Evolutionary conservation across 1,140 invertebrate species (phyloP).

Genomic region (Scaptomyza montana): DNA sequence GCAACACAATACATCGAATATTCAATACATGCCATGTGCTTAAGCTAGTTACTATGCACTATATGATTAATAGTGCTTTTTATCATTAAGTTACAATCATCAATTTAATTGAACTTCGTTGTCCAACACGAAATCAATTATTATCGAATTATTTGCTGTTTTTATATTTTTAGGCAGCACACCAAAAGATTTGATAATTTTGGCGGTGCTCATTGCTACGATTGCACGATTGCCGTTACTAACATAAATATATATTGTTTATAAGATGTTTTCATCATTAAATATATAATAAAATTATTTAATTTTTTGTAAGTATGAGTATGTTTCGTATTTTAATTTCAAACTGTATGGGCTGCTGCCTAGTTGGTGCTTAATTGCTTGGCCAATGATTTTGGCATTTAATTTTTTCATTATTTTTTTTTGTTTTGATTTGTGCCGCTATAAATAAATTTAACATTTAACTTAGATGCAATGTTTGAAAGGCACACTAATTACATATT

Average conservation of each 20-base stretch:
- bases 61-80: slow-evolving; percentile 24
- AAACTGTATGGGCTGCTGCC: slow-evolving; percentile 48
- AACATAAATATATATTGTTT: slow-evolving; percentile 37
- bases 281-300: slow-evolving; percentile 32
- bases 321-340: slow-evolving; percentile 65
- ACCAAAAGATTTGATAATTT: slow-evolving; percentile 42
- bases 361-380: slow-evolving; percentile 9
- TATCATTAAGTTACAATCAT: slow-evolving; percentile 35
- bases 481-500: slow-evolving; percentile 65
- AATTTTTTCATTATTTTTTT: background rate
- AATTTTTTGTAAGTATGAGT: slow-evolving; percentile 52
- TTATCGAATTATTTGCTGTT: slow-evolving; percentile 18
- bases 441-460: slow-evolving; percentile 51
- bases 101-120: slow-evolving; percentile 1
- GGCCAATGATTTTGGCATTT: background rate
- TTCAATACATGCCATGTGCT: slow-evolving; percentile 39
- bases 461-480: slow-evolving; percentile 42
- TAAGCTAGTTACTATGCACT: slow-evolving; percentile 41
- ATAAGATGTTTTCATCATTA: slow-evolving; percentile 33
- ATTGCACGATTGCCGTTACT: slow-evolving; percentile 77
- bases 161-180: slow-evolving; percentile 44
- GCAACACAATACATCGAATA: slow-evolving; percentile 54
- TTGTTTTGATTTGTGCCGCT: slow-evolving; percentile 31
- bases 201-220: slow-evolving; percentile 58
- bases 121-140: slow-evolving; percentile 33